Evolutionary conservation across 2,888 invertebrate genomes (phyloP).

Genomic region (Meta bourneti): DNA sequence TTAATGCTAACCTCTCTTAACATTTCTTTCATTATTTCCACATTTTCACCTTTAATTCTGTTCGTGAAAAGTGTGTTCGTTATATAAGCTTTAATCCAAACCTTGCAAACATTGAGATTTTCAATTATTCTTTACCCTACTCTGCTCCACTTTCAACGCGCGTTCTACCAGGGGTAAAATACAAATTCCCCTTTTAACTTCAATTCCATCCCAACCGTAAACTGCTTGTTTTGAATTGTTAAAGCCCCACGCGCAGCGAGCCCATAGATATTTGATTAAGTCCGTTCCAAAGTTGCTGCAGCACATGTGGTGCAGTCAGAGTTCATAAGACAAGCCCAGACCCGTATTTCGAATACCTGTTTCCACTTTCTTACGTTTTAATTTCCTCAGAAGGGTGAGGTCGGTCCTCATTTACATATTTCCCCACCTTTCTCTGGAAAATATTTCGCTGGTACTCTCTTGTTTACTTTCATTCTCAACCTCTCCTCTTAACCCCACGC

Average conservation of each 20-base stretch:
- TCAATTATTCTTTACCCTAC: not conserved
- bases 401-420: slow-evolving; percentile 66
- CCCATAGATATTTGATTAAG: slow-evolving; percentile 33
- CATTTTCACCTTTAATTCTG: too few relatives aligned
- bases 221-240: slow-evolving; percentile 14
- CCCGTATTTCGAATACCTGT: slow-evolving; percentile 44
- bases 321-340: slow-evolving; percentile 7
- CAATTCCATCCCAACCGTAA: not conserved
- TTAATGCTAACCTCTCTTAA: too few relatives aligned
- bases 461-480: slow-evolving; percentile 59
- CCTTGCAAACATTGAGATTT: not conserved
- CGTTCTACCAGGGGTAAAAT: not conserved
- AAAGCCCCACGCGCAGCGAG: not conserved
- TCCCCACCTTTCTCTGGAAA: slow-evolving; percentile 65
- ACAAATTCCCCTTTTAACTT: not conserved
- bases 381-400: slow-evolving; percentile 66
- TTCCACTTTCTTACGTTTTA: slow-evolving; percentile 74
- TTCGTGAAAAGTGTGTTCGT: too few relatives aligned
- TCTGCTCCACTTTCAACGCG: too few relatives aligned
- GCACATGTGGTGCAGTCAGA: not conserved
- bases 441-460: slow-evolving; percentile 64
- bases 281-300: not conserved
- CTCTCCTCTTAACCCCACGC: not conserved
- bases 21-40: too few relatives aligned
- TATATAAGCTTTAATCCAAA: not conserved